phyloP scores from a whole-genome alignment of 2,113 vertebrate species.

The Antechinus flavipes region DNA sequence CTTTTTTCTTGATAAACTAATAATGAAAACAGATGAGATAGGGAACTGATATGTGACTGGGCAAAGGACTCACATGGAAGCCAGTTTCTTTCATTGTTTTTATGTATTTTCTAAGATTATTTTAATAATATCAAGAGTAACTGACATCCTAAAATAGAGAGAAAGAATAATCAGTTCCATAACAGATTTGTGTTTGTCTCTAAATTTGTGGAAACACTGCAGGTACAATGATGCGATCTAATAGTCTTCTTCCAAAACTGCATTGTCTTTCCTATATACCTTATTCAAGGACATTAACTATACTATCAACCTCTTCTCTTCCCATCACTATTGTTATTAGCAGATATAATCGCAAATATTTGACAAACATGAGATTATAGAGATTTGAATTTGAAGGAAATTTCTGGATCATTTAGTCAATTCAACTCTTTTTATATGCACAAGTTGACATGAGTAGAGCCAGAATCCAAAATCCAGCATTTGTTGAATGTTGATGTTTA shows the following conservation, averaged over 20 bases:
- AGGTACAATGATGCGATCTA: neutral
- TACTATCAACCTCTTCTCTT: neutral
- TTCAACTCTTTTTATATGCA: neutral
- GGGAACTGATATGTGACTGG: accelerated
- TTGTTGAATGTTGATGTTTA: too few species aligned
- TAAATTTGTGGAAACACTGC: neutral
- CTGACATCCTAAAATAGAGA: neutral
- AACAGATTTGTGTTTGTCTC: neutral
- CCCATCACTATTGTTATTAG: neutral
- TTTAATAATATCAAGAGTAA: neutral
- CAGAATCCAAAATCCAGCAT: neutral
- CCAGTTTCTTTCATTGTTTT: constrained; percentile 61
- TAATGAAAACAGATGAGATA: constrained; percentile 69
- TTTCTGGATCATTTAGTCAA: neutral
- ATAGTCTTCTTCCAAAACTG: neutral
- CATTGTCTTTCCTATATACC: neutral
- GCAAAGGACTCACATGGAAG: constrained; percentile 58
- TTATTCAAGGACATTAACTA: neutral
- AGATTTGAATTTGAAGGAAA: neutral
- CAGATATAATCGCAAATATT: neutral
- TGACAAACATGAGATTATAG: neutral
- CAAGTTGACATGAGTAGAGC: neutral
- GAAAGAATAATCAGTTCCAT: neutral
- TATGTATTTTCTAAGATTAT: constrained; percentile 39
- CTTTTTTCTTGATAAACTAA: constrained; percentile 39